Evolutionary conservation across 1,140 invertebrate genomes (phyloP).

Genomic region (Pararge aegeria): DNA sequence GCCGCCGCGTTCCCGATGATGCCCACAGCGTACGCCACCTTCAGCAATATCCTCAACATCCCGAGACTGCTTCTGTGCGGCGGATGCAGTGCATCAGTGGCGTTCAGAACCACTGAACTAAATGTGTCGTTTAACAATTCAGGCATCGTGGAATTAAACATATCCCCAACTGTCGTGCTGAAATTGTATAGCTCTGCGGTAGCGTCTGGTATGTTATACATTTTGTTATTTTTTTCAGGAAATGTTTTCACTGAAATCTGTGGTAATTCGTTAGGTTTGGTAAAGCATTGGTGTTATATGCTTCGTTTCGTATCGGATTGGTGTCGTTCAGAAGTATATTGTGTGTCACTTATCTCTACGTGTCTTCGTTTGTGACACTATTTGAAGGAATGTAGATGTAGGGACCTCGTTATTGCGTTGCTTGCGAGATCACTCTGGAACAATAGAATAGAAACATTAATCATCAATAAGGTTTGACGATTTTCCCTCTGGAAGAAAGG

Average conservation of each 20-base stretch:
- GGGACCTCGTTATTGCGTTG: too few relatives aligned
- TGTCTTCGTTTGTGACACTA: too few relatives aligned
- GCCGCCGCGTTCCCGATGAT: constrained; percentile 70
- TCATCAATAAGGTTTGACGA: background rate
- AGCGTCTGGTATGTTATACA: background rate
- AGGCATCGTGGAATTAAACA: background rate
- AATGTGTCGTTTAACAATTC: too few relatives aligned
- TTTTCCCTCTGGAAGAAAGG: background rate
- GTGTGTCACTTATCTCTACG: background rate
- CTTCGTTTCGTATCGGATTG: too few relatives aligned
- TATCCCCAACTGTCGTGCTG: background rate
- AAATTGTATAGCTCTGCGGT: background rate
- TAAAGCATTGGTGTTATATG: background rate
- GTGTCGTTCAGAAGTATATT: too few relatives aligned
- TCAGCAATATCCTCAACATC: constrained; percentile 18
- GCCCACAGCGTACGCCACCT: constrained; percentile 66
- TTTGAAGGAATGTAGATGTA: too few relatives aligned
- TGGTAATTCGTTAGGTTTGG: background rate
- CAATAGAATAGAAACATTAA: background rate
- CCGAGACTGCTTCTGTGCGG: background rate
- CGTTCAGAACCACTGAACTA: too few relatives aligned
- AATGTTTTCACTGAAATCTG: background rate
- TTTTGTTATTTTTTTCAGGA: background rate
- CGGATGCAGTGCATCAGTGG: too few relatives aligned
- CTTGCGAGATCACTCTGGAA: background rate